Evolutionary conservation across 1,140 invertebrate species (phyloP).

Genomic region (Pseudomyrmex cubaensis): DNA sequence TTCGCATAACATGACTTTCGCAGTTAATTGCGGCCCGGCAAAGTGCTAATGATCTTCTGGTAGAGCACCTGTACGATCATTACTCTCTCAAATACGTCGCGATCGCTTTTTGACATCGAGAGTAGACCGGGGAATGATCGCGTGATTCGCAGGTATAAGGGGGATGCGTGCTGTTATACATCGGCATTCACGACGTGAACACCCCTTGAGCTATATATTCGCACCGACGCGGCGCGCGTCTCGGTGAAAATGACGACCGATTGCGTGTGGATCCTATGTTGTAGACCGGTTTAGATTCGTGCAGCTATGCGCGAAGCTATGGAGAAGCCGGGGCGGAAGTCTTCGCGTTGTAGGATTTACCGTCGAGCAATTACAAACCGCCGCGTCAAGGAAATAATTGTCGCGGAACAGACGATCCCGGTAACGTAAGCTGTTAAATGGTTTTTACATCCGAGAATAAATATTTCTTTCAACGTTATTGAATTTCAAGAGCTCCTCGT

Average conservation of each 20-base stretch:
- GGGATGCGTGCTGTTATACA: conserved; percentile 53
- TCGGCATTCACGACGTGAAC: conserved; percentile 34
- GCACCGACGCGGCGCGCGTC: conserved; percentile 4
- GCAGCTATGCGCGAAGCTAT: conserved; percentile 34
- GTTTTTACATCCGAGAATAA: no score
- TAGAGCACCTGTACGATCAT: conserved; percentile 68
- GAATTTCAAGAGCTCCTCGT: not conserved
- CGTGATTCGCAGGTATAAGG: conserved; percentile 69
- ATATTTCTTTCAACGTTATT: not conserved
- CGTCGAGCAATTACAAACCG: not conserved
- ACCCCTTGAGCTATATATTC: conserved; percentile 22
- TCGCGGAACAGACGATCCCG: not conserved
- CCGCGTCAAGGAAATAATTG: not conserved
- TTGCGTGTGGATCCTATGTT: conserved; percentile 47
- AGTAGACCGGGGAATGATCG: conserved; percentile 54
- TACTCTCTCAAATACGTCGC: conserved; percentile 44
- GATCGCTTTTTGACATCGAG: conserved; percentile 65
- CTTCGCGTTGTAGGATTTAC: conserved; percentile 21
- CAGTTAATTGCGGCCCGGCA: conserved; percentile 42
- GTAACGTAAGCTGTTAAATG: not conserved
- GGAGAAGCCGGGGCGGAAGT: conserved; percentile 43
- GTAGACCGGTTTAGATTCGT: conserved; percentile 27
- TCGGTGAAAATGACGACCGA: conserved; percentile 31
- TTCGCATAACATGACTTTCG: conserved; percentile 33
- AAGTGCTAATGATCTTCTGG: conserved; percentile 62